These are phyloP conservation scores for Terrapene triunguis DNA, from an alignment of 2,113 vertebrate genomes.

Conservation along the genomic window DNA sequence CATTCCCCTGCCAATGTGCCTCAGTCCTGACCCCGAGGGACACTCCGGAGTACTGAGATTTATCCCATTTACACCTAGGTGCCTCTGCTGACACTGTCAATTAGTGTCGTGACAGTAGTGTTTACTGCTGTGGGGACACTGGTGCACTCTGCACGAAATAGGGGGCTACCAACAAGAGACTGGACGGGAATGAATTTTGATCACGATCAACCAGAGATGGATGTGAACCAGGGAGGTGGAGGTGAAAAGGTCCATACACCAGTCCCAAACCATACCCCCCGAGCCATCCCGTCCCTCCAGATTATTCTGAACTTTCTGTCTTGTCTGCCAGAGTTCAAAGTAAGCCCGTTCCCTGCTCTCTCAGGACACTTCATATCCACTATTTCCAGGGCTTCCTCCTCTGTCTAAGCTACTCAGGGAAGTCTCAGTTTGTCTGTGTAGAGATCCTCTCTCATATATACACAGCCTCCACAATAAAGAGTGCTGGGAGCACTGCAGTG, in stretches of 20 bases:
- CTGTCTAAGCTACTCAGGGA: background rate
- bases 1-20: background rate
- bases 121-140: accelerated
- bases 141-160: background rate
- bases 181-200: background rate
- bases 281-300: background rate
- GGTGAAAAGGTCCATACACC: background rate
- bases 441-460: background rate
- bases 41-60: background rate
- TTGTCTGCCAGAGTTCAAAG: background rate
- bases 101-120: background rate
- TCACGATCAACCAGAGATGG: background rate
- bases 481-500: background rate
- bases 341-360: background rate
- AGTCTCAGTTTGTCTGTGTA: background rate
- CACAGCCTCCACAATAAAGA: background rate
- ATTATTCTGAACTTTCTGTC: background rate
- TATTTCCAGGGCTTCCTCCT: background rate
- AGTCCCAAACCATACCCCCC: background rate
- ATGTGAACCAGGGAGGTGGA: background rate
- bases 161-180: background rate
- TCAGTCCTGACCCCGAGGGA: background rate
- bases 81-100: background rate
- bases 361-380: background rate
- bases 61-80: background rate